Evolutionary conservation across 2,113 vertebrate genomes (phyloP), one percentile per base, ranked within the genome.

Genomic region (Picathartes gymnocephalus): DNA sequence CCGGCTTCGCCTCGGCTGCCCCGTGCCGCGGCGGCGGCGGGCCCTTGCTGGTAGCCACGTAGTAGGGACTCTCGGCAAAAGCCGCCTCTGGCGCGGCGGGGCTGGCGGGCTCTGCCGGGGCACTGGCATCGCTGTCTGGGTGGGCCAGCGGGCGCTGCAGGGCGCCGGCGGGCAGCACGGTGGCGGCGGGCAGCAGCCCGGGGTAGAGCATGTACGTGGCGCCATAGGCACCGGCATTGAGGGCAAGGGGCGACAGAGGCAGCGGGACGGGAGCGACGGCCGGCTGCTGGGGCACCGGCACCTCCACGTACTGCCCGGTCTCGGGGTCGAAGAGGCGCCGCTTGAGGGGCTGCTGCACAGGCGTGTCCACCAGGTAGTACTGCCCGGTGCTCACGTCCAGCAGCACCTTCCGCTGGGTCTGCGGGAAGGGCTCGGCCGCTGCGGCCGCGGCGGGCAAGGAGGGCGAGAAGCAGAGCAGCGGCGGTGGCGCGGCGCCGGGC

Each of bases 141-240:
- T 92, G 98, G 18, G 98, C 98, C 8, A 98, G 96, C 57, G 94
- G 98, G 8, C 98, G 97, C 42, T 98, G 98, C 94, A 99, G 91
- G 4, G 98, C 88, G 5, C 93, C 90, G 25, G 98, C 40, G 0
- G 99, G 98, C 48, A 99, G 97, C 92, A 99, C 33, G 3, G 98
- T 40, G 23, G 98, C 95, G 5, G 98, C 73, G 11, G 98, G 98
- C 95, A 99, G 94, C 62, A 99, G 99, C 33, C 99, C 98, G 0
- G 99, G 99, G 91, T 99, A 99, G 81, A 99, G 98, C 99, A 99
- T 99, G 95, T 99, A 99, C 15, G 98, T 96, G 60, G 99, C 97
- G 10, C 98, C 98, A 0, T 99, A 99, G 17, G 98, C 96, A 8
- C 98, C 98, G 1, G 99, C 98, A 42, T 97, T 98, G 81, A 99